Evolutionary conservation across 2,113 vertebrate genomes (phyloP).

Genomic region (Nipponia nippon): DNA sequence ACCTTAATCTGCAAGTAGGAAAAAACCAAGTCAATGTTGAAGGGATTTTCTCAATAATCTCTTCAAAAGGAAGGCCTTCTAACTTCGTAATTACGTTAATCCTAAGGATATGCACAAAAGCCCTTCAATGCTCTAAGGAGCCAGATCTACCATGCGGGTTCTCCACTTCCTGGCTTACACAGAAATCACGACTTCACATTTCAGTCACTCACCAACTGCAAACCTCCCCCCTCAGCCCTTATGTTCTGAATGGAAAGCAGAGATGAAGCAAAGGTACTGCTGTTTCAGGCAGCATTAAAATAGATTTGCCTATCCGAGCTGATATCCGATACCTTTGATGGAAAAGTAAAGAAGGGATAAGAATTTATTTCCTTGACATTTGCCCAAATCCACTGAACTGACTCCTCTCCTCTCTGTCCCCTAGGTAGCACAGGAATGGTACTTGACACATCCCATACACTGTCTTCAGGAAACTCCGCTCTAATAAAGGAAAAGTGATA

Average conservation of each 20-base stretch:
- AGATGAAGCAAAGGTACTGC: not conserved
- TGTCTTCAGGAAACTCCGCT: not conserved
- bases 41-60: not conserved
- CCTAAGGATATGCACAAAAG: not conserved
- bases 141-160: not conserved
- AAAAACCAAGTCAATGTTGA: not conserved
- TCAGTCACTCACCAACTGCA: not conserved
- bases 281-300: constrained; percentile 15
- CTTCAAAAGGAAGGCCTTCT: not conserved
- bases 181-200: constrained; percentile 3
- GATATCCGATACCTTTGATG: not conserved
- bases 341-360: not conserved
- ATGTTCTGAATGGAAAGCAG: not conserved
- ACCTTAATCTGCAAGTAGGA: not conserved
- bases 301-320: not conserved
- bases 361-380: not conserved
- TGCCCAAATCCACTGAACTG: not conserved
- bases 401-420: not conserved
- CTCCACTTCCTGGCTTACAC: not conserved
- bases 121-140: not conserved
- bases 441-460: not conserved
- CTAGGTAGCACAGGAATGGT: not conserved
- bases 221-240: not conserved
- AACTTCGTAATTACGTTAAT: not conserved
- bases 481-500: not conserved